Conservation (phyloP, 2,113 vertebrate species). For the Ahaetulla prasina region DNA sequence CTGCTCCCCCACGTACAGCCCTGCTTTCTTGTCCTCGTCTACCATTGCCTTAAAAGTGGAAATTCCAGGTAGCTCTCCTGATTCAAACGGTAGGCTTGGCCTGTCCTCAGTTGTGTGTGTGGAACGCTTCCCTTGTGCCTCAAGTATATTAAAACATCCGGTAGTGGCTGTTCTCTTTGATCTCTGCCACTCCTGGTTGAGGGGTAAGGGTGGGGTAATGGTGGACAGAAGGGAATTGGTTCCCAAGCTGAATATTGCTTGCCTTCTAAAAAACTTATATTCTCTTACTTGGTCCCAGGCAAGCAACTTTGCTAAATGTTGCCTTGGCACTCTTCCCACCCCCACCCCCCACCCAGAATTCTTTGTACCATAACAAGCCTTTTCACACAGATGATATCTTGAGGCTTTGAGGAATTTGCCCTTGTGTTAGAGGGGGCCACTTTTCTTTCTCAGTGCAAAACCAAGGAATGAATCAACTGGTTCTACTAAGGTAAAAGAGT, state of each 20-base stretch:
- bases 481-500: neutral
- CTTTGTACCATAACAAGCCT: neutral
- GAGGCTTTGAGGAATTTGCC: neutral
- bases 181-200: neutral
- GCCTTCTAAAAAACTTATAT: neutral
- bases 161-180: neutral
- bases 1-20: neutral
- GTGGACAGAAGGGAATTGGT: neutral
- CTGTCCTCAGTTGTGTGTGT: neutral
- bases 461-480: neutral
- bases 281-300: neutral
- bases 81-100: neutral
- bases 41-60: neutral
- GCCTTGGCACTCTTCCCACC: rapidly evolving
- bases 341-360: neutral
- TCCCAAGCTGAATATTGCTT: neutral
- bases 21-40: neutral
- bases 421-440: too few relatives aligned
- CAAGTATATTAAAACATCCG: neutral
- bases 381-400: neutral
- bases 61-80: neutral
- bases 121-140: neutral
- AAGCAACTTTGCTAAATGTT: neutral
- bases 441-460: neutral
- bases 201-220: neutral